These are phyloP conservation scores for Acanthurus leucopareius DNA, from an alignment of 2,797 vertebrate genomes.

Conservation along the genomic window DNA sequence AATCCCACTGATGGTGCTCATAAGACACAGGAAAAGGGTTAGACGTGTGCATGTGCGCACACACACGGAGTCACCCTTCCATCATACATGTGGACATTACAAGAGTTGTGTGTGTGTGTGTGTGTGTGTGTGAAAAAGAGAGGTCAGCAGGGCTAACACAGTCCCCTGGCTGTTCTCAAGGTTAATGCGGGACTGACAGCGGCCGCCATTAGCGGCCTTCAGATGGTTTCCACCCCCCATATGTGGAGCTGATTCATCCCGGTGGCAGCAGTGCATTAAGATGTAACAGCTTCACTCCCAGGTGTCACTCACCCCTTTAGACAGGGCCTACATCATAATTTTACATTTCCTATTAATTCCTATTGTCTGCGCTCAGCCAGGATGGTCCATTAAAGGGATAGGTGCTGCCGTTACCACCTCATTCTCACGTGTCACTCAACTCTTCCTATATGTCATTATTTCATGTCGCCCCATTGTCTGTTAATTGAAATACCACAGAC, in stretches of 20 bases:
- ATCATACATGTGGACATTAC: slow-evolving; percentile 67
- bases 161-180: slow-evolving; percentile 81
- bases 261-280: slow-evolving; percentile 80
- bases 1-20: slow-evolving; percentile 80
- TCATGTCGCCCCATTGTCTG: slow-evolving; percentile 71
- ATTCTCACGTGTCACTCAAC: slow-evolving; percentile 60
- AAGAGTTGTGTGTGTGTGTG: slow-evolving; percentile 36
- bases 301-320: slow-evolving; percentile 80
- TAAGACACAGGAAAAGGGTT: slow-evolving; percentile 68
- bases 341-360: slow-evolving; percentile 76
- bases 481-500: slow-evolving; percentile 80
- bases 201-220: slow-evolving; percentile 74
- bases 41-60: slow-evolving; percentile 17
- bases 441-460: slow-evolving; percentile 69
- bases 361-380: slow-evolving; percentile 62
- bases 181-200: slow-evolving; percentile 81
- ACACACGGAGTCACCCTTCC: slow-evolving; percentile 43
- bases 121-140: slow-evolving; percentile 48
- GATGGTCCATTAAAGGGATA: slow-evolving; percentile 70
- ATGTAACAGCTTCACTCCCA: slow-evolving; percentile 74
- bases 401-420: slow-evolving; percentile 56
- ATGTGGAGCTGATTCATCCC: slow-evolving; percentile 71
- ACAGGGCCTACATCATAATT: slow-evolving; percentile 74
- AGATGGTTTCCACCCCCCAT: slow-evolving; percentile 65
- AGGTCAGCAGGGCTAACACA: slow-evolving; percentile 78